Evolutionary conservation across 2,113 vertebrate species (phyloP), one percentile per base, ranked within the genome.

Genomic region (Pagrus major): DNA sequence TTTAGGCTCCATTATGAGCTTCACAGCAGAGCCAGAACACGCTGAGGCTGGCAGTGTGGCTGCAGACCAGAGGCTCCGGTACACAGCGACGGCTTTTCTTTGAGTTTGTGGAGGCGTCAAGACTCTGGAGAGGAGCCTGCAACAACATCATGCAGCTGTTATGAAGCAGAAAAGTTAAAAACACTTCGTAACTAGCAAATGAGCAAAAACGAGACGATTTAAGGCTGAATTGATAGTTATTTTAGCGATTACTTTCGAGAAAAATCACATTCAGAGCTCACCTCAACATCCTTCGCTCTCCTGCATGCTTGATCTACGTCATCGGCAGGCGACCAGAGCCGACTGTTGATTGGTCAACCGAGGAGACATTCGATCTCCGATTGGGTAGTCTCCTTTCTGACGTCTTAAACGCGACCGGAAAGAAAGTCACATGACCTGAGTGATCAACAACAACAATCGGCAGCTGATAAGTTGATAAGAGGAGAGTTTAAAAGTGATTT

Each of bases 1-100:
- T 68, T 87, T 83, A n/a, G 94, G 84, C n/a, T 96, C 95, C 79
- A 88, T 83, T n/a, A 94, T 93, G 16, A 42, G 49, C 29, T 61
- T 72, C 33, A 67, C 15, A 61, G 81, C 27, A 16, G 33, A 64
- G 7, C 21, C 68, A 9, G 73, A 44, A 46, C 59, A 18, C 3
- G 31, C 23, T 31, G 44, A 31, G 16, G 14, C 54, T 42, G 61
- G 5, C 3, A 67, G 39, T 1, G 56, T 31, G 23, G 64, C 23
- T 14, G 69, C 63, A 33, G 55, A 42, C 8, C 49, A 72, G 9
- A 81, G 4, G 11, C 29, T 70, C 18, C 25, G 58, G 25, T 15
- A 25, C 3, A 49, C 60, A 15, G 59, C 11, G 3, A 16, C 72
- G 42, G 63, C 0, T 41, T 77, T 83, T 44, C 8, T 65, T 29